These are phyloP conservation scores for Sialia sialis DNA, from an alignment of 2,113 vertebrate species.

Conservation along the genomic window DNA sequence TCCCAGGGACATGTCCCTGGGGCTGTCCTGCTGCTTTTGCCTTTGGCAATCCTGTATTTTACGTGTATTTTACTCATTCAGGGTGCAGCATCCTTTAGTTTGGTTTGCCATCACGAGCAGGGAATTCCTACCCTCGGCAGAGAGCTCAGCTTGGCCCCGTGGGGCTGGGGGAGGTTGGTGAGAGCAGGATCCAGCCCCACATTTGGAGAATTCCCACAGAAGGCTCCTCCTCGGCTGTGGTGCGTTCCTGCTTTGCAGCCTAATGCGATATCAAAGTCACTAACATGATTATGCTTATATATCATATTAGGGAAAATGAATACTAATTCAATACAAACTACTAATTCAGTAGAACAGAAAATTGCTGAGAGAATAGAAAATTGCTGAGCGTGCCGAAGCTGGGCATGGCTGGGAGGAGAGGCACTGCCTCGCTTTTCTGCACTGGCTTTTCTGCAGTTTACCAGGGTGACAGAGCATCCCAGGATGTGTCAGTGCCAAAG, in stretches of 20 bases:
- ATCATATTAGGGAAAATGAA: slow-evolving; percentile 77
- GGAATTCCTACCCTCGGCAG: neutral
- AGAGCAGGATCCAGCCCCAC: neutral
- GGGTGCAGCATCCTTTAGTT: neutral
- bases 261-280: slow-evolving; percentile 73
- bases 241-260: slow-evolving; percentile 42
- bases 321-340: slow-evolving; percentile 76
- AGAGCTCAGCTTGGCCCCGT: fast-evolving
- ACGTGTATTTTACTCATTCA: fast-evolving
- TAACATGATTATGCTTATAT: slow-evolving; percentile 75
- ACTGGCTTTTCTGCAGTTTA: neutral
- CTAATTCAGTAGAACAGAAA: slow-evolving; percentile 74
- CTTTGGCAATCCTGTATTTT: neutral
- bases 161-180: neutral
- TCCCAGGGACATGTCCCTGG: fast-evolving
- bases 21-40: neutral
- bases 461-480: neutral
- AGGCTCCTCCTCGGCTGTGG: fast-evolving
- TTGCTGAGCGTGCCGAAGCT: slow-evolving; percentile 14
- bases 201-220: neutral
- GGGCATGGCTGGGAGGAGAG: neutral
- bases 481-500: fast-evolving
- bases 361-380: slow-evolving; percentile 73
- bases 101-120: fast-evolving
- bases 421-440: neutral